Percentiles rank a stretch among this genome's conserved stretches.
These are phyloP conservation scores for Theonella swinhoei DNA, from an alignment of 37 sponge, comb jelly and placozoan species.

Conservation along the genomic window DNA sequence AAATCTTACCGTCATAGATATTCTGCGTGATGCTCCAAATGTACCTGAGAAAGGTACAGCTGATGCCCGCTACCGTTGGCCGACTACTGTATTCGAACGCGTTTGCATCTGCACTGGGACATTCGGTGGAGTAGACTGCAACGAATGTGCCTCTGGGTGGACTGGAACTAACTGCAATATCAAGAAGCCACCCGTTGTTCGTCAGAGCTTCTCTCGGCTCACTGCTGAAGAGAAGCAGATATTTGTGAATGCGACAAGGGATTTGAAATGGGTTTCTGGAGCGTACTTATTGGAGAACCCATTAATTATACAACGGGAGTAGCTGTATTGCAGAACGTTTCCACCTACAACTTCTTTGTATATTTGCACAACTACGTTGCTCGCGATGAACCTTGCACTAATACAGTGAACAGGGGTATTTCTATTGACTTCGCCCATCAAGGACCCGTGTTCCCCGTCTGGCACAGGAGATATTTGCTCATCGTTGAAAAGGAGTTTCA, in stretches of 20 bases:
- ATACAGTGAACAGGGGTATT: not conserved
- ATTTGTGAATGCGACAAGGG: not conserved
- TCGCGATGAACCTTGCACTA: not conserved
- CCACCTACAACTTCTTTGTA: conserved; percentile 30
- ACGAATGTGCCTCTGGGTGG: conserved; percentile 42
- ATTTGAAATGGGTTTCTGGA: not conserved
- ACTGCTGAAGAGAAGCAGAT: conserved; percentile 17
- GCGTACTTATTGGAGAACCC: conserved; percentile 26
- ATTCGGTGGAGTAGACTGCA: conserved; percentile 35
- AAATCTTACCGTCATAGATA: not conserved
- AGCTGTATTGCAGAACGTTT: conserved; percentile 24
- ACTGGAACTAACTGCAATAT: conserved; percentile 12
- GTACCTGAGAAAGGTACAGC: conserved; percentile 8
- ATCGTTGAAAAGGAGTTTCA: conserved; percentile 32
- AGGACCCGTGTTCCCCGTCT: conserved; percentile 34
- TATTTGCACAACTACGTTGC: conserved; percentile 11
- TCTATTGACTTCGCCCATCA: conserved; percentile 42
- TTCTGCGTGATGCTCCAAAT: not conserved
- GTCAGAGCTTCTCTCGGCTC: conserved; percentile 13
- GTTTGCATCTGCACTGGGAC: conserved; percentile 30
- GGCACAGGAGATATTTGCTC: conserved; percentile 38
- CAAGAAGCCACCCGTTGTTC: not conserved
- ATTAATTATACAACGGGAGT: conserved; percentile 2
- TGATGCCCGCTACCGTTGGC: conserved; percentile 41
- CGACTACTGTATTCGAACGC: conserved; percentile 26